Evolutionary conservation across 2,797 vertebrate species (phyloP).

Genomic region (Leptodactylus fallax): DNA sequence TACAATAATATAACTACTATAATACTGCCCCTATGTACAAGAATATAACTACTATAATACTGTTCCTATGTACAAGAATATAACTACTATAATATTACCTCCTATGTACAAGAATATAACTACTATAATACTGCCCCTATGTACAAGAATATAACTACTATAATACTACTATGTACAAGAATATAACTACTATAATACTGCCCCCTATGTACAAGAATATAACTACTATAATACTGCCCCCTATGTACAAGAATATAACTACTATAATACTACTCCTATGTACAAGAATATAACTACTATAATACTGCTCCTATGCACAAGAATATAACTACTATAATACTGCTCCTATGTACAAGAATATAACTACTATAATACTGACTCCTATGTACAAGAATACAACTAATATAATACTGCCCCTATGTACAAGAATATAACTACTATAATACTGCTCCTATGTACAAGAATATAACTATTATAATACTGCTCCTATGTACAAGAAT

Average conservation of each 20-base stretch:
- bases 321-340: constrained; percentile 6
- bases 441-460: constrained; percentile 10
- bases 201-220: too few species aligned
- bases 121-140: too few species aligned
- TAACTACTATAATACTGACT: background rate
- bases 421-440: constrained; percentile 7
- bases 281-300: constrained; percentile 8
- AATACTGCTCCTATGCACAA: background rate
- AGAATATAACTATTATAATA: constrained; percentile 15
- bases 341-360: constrained; percentile 2
- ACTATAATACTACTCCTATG: background rate
- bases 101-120: too few species aligned
- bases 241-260: background rate
- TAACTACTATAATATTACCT: too few species aligned
- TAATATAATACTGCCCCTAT: constrained; percentile 9
- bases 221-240: too few species aligned
- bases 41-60: too few species aligned
- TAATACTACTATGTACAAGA: too few species aligned
- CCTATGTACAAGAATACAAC: constrained; percentile 6
- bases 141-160: too few species aligned
- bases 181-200: too few species aligned
- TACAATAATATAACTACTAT: constrained; percentile 15
- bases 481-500: constrained; percentile 6
- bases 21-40: too few species aligned
- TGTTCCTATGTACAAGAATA: too few species aligned